Evolutionary conservation across 2,888 invertebrate genomes (phyloP), one percentile per base, ranked within the genome.

Genomic region (Troides oblongomaculatus): DNA sequence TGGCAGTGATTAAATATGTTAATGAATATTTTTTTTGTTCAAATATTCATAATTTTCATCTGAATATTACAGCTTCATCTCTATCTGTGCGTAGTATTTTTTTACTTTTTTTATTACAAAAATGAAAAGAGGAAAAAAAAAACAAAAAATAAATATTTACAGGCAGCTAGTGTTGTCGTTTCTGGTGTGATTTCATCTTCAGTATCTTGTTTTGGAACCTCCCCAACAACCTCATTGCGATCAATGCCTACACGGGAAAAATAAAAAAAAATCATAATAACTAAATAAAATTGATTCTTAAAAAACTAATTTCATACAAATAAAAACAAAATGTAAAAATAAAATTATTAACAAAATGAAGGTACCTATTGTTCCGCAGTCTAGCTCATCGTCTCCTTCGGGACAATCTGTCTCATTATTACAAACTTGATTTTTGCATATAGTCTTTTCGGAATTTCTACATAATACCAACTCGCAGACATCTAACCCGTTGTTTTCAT

Each of bases 381-480:
- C 62, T 2, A 62, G 43, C 68, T 84, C 83, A 60, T 84, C 84
- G 12, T 79, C 79, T 4, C 78, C 78, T 0, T 72, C 71, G 0
- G 81, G 80, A 65, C 83, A 84, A 58, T 82, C 77, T 0, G 0
- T 1, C 0, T 14, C 5, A 3, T 77, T 75, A 43, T 84, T 73
- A 58, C 84, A 84, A 18, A 56, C 62, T 50, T 79, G 74, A 5
- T 72, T 68, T 0, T 71, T 72, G 68, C 82, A 82, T 25, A 78
- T 75, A 0, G 71, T 74, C 3, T 72, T 64, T 0, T 73, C 69
- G 0, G 79, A 77, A 62, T 59, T 59, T 43, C 5, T 58, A 23
- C 58, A 64, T 18, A 57, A 39, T 7, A 39, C 6, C 4, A 43
- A 12, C 8, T 57, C 58, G 21, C 64, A 64, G 17, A 3, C 21